A percentile compares a stretch with the other conserved stretches of the same genome.
Conservation (phyloP, 2,888 invertebrate species). For the Caenorhabditis sinica region DNA sequence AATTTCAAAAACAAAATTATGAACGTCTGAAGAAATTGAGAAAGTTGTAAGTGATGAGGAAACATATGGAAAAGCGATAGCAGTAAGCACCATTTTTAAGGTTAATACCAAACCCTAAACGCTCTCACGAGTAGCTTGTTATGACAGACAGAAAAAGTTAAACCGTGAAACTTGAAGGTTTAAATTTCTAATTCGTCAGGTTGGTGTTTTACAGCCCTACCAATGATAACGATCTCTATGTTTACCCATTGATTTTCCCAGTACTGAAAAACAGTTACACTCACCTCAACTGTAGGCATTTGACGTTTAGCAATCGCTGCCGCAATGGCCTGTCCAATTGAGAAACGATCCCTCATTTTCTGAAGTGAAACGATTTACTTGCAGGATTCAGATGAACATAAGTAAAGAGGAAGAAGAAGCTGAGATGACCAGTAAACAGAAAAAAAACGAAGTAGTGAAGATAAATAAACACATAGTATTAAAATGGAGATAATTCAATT, state of each 20-base stretch:
- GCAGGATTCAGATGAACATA: background rate
- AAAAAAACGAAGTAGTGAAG: background rate
- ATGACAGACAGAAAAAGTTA: slow-evolving; percentile 16
- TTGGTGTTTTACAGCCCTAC: slow-evolving; percentile 15
- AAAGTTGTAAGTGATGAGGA: too few relatives aligned
- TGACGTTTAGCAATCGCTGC: slow-evolving; percentile 39
- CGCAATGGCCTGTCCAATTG: slow-evolving; percentile 55
- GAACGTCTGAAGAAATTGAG: too few relatives aligned
- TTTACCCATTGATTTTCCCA: slow-evolving; percentile 9
- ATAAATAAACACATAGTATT: background rate
- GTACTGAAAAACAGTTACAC: slow-evolving; percentile 3
- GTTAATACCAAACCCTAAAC: background rate
- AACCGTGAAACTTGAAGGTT: slow-evolving; percentile 38
- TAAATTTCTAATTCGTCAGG: slow-evolving; percentile 28
- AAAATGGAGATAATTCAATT: slow-evolving; percentile 23
- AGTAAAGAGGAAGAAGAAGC: background rate
- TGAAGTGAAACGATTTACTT: background rate
- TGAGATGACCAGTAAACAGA: background rate
- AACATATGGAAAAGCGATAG: background rate
- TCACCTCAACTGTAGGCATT: slow-evolving; percentile 53
- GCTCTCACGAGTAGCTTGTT: slow-evolving; percentile 31
- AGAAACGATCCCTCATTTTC: slow-evolving; percentile 56
- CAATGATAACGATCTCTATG: slow-evolving; percentile 32
- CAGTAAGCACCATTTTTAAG: background rate
- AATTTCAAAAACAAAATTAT: too few relatives aligned